Percentiles rank a stretch among this genome's conserved stretches.
These are phyloP conservation scores for Pelusios castaneus DNA, from an alignment of 2,113 vertebrate species.

Conservation along the genomic window DNA sequence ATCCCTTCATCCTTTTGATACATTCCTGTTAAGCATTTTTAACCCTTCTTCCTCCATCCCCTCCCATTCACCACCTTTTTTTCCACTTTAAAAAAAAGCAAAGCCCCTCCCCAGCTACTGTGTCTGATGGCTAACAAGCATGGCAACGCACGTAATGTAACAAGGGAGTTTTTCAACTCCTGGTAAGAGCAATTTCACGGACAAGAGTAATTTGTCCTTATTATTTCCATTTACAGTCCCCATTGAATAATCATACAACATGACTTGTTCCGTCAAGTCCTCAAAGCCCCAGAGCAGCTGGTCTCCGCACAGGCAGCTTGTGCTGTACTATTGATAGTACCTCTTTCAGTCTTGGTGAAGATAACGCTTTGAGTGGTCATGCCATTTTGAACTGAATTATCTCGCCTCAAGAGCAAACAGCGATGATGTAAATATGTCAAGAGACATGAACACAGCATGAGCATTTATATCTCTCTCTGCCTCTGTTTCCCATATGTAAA, in stretches of 20 bases:
- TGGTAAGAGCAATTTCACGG: background rate
- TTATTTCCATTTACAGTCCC: background rate
- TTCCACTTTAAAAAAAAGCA: background rate
- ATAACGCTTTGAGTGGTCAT: background rate
- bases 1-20: background rate
- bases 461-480: background rate
- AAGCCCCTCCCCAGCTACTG: background rate
- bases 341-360: background rate
- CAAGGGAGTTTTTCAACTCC: background rate
- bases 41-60: background rate
- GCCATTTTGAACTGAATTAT: background rate
- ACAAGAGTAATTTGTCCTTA: background rate
- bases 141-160: background rate
- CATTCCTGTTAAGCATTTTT: background rate
- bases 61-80: background rate
- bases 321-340: background rate
- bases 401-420: background rate
- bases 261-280: background rate
- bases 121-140: background rate
- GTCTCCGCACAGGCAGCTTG: background rate
- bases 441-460: background rate
- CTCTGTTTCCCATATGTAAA: background rate
- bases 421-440: rapidly evolving
- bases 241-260: background rate
- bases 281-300: background rate